Conservation (phyloP, 2,113 vertebrate species). For the Salvelinus alpinus region DNA sequence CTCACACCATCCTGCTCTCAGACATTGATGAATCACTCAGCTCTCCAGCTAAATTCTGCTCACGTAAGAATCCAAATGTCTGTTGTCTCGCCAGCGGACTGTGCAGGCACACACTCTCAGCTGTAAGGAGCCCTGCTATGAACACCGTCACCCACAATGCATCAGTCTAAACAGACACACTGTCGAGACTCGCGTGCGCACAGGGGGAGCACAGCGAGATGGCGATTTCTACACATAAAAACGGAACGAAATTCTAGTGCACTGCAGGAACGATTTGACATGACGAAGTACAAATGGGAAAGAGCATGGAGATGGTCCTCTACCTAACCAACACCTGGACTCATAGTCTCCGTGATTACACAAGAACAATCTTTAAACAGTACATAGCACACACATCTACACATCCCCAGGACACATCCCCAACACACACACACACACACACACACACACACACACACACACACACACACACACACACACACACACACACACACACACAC, state of each 20-base stretch:
- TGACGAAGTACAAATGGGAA: constrained; percentile 56
- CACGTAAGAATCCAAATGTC: constrained; percentile 41
- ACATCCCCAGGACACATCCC: no score
- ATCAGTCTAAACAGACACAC: constrained; percentile 51
- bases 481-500: no score
- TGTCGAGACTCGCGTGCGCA: background rate
- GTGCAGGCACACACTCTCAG: constrained; percentile 48
- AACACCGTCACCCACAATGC: constrained; percentile 70
- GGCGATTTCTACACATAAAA: constrained; percentile 67
- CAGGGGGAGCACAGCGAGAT: constrained; percentile 61
- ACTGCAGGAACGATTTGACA: constrained; percentile 44
- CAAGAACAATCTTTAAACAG: background rate
- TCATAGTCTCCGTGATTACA: background rate
- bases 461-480: no score
- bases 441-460: no score
- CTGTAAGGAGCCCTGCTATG: constrained; percentile 59
- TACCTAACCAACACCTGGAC: constrained; percentile 8
- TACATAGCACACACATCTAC: no score
- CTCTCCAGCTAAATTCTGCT: constrained; percentile 43
- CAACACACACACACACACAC: no score
- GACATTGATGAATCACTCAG: constrained; percentile 51
- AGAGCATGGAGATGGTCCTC: constrained; percentile 47
- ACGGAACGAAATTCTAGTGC: constrained; percentile 54
- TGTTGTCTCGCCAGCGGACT: constrained; percentile 52
- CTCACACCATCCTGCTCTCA: constrained; percentile 30